phyloP scores from a whole-genome alignment of 2,888 invertebrate genomes.

The Callinectes sapidus region DNA sequence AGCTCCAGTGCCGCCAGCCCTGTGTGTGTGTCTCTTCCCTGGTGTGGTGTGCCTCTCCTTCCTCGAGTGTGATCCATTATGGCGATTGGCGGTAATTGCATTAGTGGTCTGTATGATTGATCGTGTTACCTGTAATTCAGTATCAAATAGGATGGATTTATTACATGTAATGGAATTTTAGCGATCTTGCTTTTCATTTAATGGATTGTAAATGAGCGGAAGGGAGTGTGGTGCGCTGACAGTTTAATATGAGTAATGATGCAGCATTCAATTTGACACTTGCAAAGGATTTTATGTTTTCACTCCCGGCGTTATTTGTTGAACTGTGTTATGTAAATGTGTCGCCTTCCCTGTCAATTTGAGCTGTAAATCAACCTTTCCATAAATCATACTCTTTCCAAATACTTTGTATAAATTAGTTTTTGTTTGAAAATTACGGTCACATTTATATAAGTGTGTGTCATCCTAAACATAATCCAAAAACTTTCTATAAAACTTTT shows the following conservation, averaged over 20 bases:
- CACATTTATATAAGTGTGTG: too few relatives aligned
- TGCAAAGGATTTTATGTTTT: background rate
- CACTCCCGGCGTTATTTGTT: too few relatives aligned
- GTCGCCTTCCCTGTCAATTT: too few relatives aligned
- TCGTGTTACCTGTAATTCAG: background rate
- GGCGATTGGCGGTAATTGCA: background rate
- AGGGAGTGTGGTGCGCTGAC: background rate
- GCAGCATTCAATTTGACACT: background rate
- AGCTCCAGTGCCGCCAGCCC: background rate
- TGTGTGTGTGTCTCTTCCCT: background rate
- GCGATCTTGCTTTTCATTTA: background rate
- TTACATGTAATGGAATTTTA: background rate
- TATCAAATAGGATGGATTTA: conserved; percentile 6
- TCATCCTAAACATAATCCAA: too few relatives aligned
- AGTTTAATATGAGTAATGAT: background rate
- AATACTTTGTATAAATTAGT: too few relatives aligned
- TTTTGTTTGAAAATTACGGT: too few relatives aligned
- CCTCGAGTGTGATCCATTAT: background rate
- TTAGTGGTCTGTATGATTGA: background rate
- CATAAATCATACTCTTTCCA: too few relatives aligned
- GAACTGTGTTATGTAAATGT: too few relatives aligned
- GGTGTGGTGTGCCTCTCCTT: background rate
- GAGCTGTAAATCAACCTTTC: too few relatives aligned
- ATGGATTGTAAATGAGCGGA: background rate
- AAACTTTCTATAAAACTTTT: too few relatives aligned